Conservation (phyloP, 2,113 vertebrate species). For the Crotalus horridus region DNA sequence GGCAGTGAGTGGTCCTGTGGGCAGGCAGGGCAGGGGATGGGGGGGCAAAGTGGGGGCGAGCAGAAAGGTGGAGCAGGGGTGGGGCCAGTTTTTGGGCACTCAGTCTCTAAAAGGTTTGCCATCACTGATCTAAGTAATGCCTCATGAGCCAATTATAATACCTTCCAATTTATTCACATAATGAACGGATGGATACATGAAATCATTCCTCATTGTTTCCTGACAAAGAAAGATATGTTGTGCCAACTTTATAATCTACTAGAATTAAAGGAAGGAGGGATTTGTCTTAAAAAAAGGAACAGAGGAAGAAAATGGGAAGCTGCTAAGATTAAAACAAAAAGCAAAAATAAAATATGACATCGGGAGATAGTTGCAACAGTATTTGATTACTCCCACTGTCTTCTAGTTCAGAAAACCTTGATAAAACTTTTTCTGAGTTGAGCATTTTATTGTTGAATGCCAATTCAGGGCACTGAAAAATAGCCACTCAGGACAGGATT, state of each 20-base stretch:
- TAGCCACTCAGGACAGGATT: background rate
- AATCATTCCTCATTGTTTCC: background rate
- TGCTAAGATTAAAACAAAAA: background rate
- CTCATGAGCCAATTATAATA: background rate
- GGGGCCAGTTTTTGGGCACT: no score
- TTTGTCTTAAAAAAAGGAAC: background rate
- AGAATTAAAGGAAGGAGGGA: background rate
- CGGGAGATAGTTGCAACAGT: background rate
- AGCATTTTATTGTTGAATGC: background rate
- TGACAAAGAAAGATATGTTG: background rate
- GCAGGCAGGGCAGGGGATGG: no score
- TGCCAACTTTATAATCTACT: background rate
- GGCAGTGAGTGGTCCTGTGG: no score
- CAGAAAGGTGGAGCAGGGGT: no score
- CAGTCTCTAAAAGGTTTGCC: no score
- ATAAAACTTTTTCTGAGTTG: background rate
- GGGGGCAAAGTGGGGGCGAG: no score
- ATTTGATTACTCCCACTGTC: background rate
- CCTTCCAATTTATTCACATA: background rate
- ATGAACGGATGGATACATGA: background rate
- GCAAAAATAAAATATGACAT: background rate
- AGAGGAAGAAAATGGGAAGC: background rate
- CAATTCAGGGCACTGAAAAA: background rate
- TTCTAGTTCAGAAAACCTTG: background rate
- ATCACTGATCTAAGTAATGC: no score